Evolutionary conservation across 1,140 invertebrate species (phyloP).

Genomic region (Drosophila melanica): DNA sequence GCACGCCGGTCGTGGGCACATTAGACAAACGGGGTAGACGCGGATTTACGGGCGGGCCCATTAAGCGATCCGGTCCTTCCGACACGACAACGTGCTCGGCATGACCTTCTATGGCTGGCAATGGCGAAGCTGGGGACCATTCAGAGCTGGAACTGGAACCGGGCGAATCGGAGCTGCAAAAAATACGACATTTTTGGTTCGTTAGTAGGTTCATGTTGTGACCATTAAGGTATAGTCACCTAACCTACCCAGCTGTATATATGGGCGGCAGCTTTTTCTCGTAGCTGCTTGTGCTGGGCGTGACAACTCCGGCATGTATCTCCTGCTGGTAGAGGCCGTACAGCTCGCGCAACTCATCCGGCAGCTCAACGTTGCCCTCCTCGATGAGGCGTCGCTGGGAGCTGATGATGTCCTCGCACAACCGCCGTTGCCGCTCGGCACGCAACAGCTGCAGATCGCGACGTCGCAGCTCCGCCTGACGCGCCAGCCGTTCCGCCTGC

Average conservation of each 20-base stretch:
- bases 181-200: not conserved
- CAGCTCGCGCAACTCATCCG: conserved; percentile 92
- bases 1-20: conserved; percentile 20
- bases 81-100: conserved; percentile 41
- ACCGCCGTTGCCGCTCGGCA: conserved; percentile 92
- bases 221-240: not conserved
- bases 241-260: conserved; percentile 77
- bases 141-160: conserved; percentile 83
- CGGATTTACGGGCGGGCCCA: conserved; percentile 79
- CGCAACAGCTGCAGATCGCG: conserved; percentile 92
- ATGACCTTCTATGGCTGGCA: conserved; percentile 72
- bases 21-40: conserved; percentile 72
- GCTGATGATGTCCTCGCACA: conserved; percentile 96
- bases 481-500: conserved; percentile 92
- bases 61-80: conserved; percentile 72
- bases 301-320: conserved; percentile 88
- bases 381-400: conserved; percentile 94
- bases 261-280: conserved; percentile 83
- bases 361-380: conserved; percentile 88
- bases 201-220: no score
- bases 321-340: conserved; percentile 94
- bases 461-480: conserved; percentile 93
- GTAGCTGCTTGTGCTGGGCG: conserved; percentile 66
- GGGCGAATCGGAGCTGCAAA: conserved; percentile 75
- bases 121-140: conserved; percentile 80